Percentiles rank a stretch among this genome's conserved stretches.
Conservation (phyloP, 1,140 invertebrate species). For the Tetramorium simillimum region DNA sequence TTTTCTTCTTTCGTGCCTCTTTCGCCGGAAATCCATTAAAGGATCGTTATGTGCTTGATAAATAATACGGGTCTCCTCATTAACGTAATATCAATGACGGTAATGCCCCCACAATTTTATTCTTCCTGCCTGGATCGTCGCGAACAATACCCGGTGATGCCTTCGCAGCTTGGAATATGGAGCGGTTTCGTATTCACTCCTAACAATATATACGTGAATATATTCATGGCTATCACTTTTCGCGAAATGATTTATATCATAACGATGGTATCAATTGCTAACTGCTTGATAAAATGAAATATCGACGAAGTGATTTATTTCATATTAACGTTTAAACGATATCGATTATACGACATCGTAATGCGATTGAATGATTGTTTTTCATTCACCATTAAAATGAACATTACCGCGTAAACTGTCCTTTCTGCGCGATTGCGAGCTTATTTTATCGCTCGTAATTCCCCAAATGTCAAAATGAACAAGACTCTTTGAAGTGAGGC, state of each 20-base stretch:
- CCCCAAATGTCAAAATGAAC: background rate
- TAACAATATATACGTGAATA: constrained; percentile 35
- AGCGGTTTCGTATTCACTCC: constrained; percentile 6
- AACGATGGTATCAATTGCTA: constrained; percentile 7
- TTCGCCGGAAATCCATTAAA: constrained; percentile 65
- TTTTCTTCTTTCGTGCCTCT: constrained; percentile 1
- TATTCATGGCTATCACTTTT: constrained; percentile 42
- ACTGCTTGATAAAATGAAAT: background rate
- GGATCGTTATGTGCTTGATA: constrained; percentile 59
- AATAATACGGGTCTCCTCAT: constrained; percentile 62
- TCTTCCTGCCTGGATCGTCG: background rate
- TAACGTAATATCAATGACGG: constrained; percentile 67
- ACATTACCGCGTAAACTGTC: background rate
- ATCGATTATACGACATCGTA: background rate
- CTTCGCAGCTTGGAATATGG: background rate
- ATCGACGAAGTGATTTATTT: constrained; percentile 29
- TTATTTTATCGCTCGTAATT: background rate
- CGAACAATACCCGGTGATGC: constrained; percentile 58
- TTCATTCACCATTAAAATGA: background rate
- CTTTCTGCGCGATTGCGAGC: background rate
- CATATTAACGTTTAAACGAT: background rate
- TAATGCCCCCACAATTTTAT: constrained; percentile 67
- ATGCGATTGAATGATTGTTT: background rate
- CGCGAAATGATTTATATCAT: constrained; percentile 1
- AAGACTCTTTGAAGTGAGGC: background rate